Conservation (phyloP, 2,797 vertebrate genomes). For the Pteronotus mesoamericanus region DNA sequence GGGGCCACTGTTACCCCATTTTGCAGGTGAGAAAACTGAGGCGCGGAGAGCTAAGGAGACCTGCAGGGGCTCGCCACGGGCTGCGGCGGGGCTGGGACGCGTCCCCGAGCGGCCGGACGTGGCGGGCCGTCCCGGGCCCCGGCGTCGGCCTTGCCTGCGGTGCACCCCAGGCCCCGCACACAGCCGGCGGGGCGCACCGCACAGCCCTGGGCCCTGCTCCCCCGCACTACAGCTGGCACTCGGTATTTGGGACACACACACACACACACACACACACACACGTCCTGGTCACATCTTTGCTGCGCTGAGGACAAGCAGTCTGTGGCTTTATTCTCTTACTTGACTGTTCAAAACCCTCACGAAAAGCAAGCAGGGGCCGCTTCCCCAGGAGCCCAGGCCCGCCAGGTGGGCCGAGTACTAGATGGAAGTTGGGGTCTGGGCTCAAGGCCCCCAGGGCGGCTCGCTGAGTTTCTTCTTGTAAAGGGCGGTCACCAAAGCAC, state of each 20-base stretch:
- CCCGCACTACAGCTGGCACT: rapidly evolving
- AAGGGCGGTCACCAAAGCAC: neutral
- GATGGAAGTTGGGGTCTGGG: neutral
- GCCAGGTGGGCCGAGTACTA: rapidly evolving
- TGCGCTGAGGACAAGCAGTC: neutral
- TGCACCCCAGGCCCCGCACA: rapidly evolving
- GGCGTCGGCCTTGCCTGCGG: neutral
- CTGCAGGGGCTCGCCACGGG: rapidly evolving
- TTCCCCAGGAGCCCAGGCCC: neutral
- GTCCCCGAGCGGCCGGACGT: neutral
- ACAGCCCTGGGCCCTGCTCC: too few relatives aligned
- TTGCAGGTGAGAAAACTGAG: neutral
- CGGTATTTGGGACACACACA: too few relatives aligned
- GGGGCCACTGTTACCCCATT: rapidly evolving
- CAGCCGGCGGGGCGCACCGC: rapidly evolving
- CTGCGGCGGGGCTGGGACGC: neutral
- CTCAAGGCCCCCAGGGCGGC: neutral
- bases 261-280: rapidly evolving
- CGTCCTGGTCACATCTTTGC: neutral
- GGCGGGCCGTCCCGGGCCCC: neutral
- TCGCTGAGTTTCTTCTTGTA: neutral
- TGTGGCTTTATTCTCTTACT: neutral
- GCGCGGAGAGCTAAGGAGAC: neutral
- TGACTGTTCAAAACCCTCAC: neutral
- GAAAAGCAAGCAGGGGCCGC: neutral